Percentiles rank a stretch among this genome's conserved stretches.
These are phyloP conservation scores for Drosophila asahinai DNA, from an alignment of 1,140 invertebrate genomes.

Conservation along the genomic window DNA sequence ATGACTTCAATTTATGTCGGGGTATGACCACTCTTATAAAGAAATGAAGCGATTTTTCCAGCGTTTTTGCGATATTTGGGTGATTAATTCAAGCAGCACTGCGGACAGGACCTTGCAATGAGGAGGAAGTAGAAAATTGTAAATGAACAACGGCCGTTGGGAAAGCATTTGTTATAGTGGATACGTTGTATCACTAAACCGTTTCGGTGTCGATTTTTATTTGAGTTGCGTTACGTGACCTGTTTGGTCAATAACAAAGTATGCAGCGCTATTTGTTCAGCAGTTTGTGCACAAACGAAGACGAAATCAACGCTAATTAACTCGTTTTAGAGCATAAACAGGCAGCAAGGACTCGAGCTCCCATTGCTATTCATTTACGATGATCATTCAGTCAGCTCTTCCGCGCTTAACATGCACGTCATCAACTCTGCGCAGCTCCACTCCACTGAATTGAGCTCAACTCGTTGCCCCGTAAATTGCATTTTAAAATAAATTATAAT, in stretches of 20 bases:
- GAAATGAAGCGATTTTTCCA: not conserved
- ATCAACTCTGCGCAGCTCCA: slow-evolving; percentile 50
- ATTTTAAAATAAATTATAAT: slow-evolving; percentile 84
- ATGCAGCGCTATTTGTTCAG: slow-evolving; percentile 67
- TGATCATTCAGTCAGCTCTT: slow-evolving; percentile 37
- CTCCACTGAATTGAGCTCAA: slow-evolving; percentile 37
- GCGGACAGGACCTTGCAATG: not conserved
- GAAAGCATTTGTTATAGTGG: slow-evolving; percentile 27
- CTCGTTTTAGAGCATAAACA: slow-evolving; percentile 59
- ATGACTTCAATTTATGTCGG: too few species aligned
- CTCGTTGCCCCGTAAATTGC: slow-evolving; percentile 71
- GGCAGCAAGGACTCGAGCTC: slow-evolving; percentile 28
- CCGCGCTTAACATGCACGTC: slow-evolving; percentile 63
- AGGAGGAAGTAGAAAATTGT: slow-evolving; percentile 41
- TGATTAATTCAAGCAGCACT: not conserved
- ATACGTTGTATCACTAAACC: slow-evolving; percentile 62
- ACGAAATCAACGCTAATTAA: slow-evolving; percentile 81
- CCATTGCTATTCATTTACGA: slow-evolving; percentile 42
- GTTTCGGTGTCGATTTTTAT: slow-evolving; percentile 81
- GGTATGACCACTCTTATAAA: not conserved
- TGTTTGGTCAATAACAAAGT: slow-evolving; percentile 74
- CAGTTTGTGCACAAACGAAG: slow-evolving; percentile 72
- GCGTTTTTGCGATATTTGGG: not conserved
- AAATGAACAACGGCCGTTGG: slow-evolving; percentile 48
- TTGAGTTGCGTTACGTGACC: slow-evolving; percentile 71